Evolutionary conservation across 2,797 vertebrate genomes (phyloP).

Genomic region (Harpagifer antarcticus): DNA sequence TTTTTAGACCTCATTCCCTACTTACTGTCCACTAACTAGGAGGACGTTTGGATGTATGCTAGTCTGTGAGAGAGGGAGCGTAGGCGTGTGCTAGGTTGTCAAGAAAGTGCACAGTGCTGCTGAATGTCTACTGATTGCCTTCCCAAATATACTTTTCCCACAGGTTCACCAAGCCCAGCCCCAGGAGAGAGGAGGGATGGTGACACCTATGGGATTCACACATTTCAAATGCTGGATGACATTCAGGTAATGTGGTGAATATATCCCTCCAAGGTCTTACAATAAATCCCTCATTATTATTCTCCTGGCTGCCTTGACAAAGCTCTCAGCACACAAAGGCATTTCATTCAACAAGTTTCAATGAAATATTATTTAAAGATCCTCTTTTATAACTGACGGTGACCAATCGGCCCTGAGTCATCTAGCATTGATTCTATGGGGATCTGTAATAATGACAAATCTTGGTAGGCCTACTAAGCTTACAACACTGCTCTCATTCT

Average conservation of each 20-base stretch:
- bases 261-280: conserved; percentile 20
- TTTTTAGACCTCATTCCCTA: conserved; percentile 25
- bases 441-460: conserved; percentile 16
- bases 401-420: conserved; percentile 20
- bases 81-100: conserved; percentile 8
- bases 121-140: conserved; percentile 1
- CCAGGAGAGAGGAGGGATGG: conserved; percentile 40
- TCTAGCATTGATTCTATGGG: neutral
- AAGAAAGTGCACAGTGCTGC: conserved; percentile 1
- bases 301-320: neutral
- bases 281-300: conserved; percentile 18
- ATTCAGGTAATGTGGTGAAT: conserved; percentile 74
- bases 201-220: conserved; percentile 36
- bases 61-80: neutral
- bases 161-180: conserved; percentile 55
- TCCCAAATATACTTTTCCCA: neutral
- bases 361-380: conserved; percentile 21
- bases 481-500: conserved; percentile 9
- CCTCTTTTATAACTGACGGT: neutral
- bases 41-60: conserved; percentile 5
- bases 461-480: conserved; percentile 5
- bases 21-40: conserved; percentile 5
- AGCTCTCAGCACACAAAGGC: conserved; percentile 2
- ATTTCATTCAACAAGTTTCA: conserved; percentile 25
- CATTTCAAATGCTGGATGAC: conserved; percentile 70